These are phyloP conservation scores for Drosophila bipectinata DNA, from an alignment of 1,140 invertebrate species.

Conservation along the genomic window DNA sequence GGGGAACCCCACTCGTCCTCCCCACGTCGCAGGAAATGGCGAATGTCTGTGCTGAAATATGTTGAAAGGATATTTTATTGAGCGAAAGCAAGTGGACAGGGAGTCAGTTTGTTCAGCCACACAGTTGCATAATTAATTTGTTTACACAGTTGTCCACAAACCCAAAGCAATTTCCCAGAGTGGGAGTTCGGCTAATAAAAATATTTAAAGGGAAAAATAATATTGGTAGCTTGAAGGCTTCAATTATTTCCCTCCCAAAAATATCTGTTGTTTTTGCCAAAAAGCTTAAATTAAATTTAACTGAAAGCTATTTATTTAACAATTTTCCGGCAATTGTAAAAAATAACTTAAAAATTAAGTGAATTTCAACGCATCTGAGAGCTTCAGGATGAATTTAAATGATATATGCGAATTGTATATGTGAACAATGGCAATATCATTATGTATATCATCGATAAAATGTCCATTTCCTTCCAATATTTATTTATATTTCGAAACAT, in stretches of 20 bases:
- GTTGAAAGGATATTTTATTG: constrained; percentile 72
- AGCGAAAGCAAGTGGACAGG: constrained; percentile 17
- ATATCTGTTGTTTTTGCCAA: background rate
- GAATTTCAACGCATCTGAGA: background rate
- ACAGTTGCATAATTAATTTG: constrained; percentile 80
- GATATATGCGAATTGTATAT: background rate
- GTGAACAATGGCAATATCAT: constrained; percentile 56
- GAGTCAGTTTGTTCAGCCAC: constrained; percentile 29
- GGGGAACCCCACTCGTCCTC: background rate
- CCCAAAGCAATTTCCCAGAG: constrained; percentile 33
- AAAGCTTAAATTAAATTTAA: background rate
- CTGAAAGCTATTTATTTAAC: background rate
- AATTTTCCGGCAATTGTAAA: background rate
- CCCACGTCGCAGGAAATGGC: constrained; percentile 30
- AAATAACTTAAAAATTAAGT: background rate
- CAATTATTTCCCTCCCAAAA: background rate
- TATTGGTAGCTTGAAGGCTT: background rate
- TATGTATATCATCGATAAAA: constrained; percentile 72
- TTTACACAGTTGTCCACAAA: constrained; percentile 79
- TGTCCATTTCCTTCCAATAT: constrained; percentile 59
- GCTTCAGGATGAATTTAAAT: background rate
- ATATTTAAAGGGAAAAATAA: constrained; percentile 22
- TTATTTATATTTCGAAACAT: constrained; percentile 57
- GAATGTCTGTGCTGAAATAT: constrained; percentile 68
- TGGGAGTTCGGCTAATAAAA: constrained; percentile 32